Evolutionary conservation across 2,888 invertebrate genomes (phyloP).

Genomic region (Polietes domitor): DNA sequence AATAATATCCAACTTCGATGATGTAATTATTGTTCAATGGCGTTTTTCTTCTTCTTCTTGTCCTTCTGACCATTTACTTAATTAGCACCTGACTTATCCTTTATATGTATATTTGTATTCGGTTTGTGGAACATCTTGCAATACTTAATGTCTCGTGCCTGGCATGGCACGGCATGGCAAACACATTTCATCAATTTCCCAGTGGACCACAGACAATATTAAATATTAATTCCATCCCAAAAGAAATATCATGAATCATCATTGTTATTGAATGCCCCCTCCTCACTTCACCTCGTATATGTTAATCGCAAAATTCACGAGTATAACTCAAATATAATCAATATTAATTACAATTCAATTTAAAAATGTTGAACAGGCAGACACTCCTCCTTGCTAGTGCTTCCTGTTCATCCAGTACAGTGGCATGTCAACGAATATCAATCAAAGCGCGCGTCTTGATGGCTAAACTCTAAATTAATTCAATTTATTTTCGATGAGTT

Average conservation of each 20-base stretch:
- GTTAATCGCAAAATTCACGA: background rate
- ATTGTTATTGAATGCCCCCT: background rate
- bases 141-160: too few species aligned
- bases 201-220: background rate
- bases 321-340: background rate
- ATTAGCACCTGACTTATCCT: too few species aligned
- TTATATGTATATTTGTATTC: too few species aligned
- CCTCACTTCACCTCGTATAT: background rate
- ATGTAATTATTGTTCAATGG: too few species aligned
- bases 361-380: background rate
- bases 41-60: too few species aligned
- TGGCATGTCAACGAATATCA: conserved; percentile 8
- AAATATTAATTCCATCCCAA: background rate
- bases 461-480: background rate
- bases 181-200: background rate
- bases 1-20: too few species aligned
- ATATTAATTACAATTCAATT: conserved; percentile 26
- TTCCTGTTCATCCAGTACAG: background rate
- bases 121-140: too few species aligned
- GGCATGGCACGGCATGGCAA: background rate
- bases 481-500: too few species aligned
- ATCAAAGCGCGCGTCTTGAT: background rate
- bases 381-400: background rate
- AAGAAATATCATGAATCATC: background rate
- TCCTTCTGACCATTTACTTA: too few species aligned